Evolutionary conservation across 1,140 invertebrate genomes (phyloP), one percentile per base, ranked within the genome.

Genomic region (Drosophila burlai): DNA sequence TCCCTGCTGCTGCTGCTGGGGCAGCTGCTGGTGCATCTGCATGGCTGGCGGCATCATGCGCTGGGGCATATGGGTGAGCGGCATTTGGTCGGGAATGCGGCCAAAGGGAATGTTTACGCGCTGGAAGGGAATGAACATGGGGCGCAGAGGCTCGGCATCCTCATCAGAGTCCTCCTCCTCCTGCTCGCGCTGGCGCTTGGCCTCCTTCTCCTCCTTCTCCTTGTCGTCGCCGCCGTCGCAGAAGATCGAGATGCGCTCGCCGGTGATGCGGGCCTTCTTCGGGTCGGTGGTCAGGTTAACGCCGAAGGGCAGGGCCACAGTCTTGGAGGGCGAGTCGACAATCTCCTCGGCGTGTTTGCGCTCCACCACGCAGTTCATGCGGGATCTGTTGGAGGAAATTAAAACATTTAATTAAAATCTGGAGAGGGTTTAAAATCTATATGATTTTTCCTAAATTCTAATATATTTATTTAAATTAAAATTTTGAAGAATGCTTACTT

Each of bases 321-420:
- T 95, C 90, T 95, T 95, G 0, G 95, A 94, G 94, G 96, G 95
- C 93, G 96, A 94, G 92, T 97, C 96, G 92, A 97, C 94, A 66
- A 97, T 93, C 94, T 97, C 95, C 94, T 97, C 97, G 43, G 97
- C 96, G 77, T 95, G 95, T 77, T 96, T 96, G 82, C 96, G 96
- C 91, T 98, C 97, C 29, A 98, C 96, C 2, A 98, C 95, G 87
- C 97, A 98, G 91, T 97, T 98, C 95, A 98, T 97, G 92, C 96
- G 95, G 9, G 95, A 95, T 85, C 95, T 94, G 18, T 18, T 0
- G 15, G 0, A 7, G 15, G 15, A 13, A 34, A 36, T 36, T 4
- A n/a, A 10, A 21, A n/a, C 0, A 58, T 15, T 34, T 24, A 47
- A n/a, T 45, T 18, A 8, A n/a, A 42, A 42, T 42, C 2, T 3